Base-by-base conservation (phyloP, 2,113 vertebrate species). In the Eleginops maclovinus region DNA sequence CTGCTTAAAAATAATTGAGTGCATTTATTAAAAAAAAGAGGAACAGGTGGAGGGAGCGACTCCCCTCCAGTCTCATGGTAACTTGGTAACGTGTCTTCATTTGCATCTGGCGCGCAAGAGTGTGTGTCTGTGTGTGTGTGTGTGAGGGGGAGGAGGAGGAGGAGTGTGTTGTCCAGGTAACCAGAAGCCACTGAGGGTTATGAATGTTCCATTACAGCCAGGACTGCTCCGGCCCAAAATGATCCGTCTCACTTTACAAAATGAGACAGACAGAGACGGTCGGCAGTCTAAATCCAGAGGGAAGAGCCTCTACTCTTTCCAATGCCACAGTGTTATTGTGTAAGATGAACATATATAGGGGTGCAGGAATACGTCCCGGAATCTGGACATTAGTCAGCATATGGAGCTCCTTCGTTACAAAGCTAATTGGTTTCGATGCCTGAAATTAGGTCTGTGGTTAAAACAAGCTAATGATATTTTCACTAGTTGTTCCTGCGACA, bases 81-180 rank as follows among this genome's bases (percentile, higher is more conserved):
- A 70, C 92, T 70, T 82, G 77, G 89, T 89, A 90, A 94, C 89
- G 79, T 77, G 73, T 26, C 75, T 28, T 87, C 43, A 84, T 92
- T 90, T 92, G 75, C 87, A 93, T 87, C 59, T 11, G 43, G 40
- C 67, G 60, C 63, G 58, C 53, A 53, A 70, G 64, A 70, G 80
- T 88, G 44, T 46, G 44, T 46, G 13, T 15, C 1, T 15, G 13
- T 15, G 0, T 36, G 21, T 44, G 40, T 63, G 60, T 44, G 75
- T 64, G 66, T 31, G 26, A 75, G 47, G 51, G 56, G 41, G 61
- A 43, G 51, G 74, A 36, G 75, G 61, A 66, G 56, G 72, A 70
- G 51, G 67, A 53, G 11, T 28, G 51, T 58, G 93, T 94, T 93
- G 89, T 89, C 89, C 65, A 61, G 93, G 93, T 92, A 94, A 94